Base-by-base conservation (phyloP, 1,140 invertebrate genomes). In the Nomia melanderi region DNA sequence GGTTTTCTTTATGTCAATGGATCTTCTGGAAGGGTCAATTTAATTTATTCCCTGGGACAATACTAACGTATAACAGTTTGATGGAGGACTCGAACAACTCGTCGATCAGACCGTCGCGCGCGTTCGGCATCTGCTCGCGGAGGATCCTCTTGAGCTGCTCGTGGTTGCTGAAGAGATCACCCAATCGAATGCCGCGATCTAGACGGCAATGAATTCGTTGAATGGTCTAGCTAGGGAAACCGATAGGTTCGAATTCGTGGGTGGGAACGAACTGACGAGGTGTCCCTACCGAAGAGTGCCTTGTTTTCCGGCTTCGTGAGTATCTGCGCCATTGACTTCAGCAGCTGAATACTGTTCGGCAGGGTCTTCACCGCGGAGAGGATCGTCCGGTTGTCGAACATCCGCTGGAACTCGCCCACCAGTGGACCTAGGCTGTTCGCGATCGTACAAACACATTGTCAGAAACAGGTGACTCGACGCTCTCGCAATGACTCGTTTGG, bases 221-320 rank as follows among this genome's bases (percentile, higher is more conserved):
- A 36, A 31, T 54, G 47, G 47, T 50, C 41, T 36, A 36, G 4
- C 47, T 5, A n/a, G 20, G n/a, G 20, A n/a, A 50, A 50, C 5
- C 47, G n/a, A 7, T 14, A 17, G 20, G 7, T n/a, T 50, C 47
- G 47, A 7, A 47, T 11, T 14, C 20, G 5, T 29, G 59, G 44
- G 23, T 20, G 59, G 4, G 47, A 70, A 39, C n/a, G 39, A 27
- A 27, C 64, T 17, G 33, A 59, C 6, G 41, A 29, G 53, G 39
- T 41, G 7, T 23, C 33, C 14, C 11, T 88, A 94, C 93, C 91
- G 53, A 93, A 92, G 74, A 95, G 92, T 75, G 93, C 87, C 60
- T 94, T 92, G 54, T 95, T 93, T 67, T 93, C 89, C 14, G 93
- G 93, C 75, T 93, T 92, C n/a, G 94, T 94, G 1, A 94, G 92